These are phyloP conservation scores for Sciurus carolinensis DNA, from an alignment of 2,797 vertebrate species.

Conservation along the genomic window DNA sequence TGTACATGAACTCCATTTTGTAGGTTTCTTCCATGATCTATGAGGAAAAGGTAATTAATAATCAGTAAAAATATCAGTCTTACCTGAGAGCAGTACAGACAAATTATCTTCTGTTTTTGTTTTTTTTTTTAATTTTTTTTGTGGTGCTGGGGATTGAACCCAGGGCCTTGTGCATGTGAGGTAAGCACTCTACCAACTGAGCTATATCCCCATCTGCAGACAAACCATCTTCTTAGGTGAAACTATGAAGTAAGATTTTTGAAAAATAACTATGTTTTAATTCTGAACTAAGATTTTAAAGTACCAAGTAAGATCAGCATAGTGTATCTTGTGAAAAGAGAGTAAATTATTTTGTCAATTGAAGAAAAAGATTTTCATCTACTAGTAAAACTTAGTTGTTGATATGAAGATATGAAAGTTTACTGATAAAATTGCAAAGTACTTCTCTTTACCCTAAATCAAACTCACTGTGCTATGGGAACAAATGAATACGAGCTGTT, in stretches of 20 bases:
- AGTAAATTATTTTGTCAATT: conserved; percentile 51
- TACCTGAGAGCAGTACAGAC: neutral
- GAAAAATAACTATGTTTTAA: neutral
- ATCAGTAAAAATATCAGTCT: neutral
- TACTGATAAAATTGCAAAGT: conserved; percentile 27
- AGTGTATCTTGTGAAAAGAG: neutral
- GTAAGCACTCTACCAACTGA: no score
- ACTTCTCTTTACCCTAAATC: neutral
- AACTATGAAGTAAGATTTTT: conserved; percentile 22
- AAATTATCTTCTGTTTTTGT: no score
- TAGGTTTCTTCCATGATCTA: conserved; percentile 98
- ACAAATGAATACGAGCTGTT: neutral
- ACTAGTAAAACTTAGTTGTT: conserved; percentile 28
- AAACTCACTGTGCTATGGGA: neutral
- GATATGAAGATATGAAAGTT: conserved; percentile 19
- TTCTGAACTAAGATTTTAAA: neutral
- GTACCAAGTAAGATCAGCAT: conserved; percentile 14
- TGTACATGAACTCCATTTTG: conserved; percentile 98
- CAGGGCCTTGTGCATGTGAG: no score
- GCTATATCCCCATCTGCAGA: neutral
- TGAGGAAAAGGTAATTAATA: conserved; percentile 66
- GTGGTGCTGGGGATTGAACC: no score
- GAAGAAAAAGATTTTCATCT: conserved; percentile 7
- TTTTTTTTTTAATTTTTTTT: no score
- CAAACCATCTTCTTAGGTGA: neutral